phyloP scores from a whole-genome alignment of 2,113 vertebrate genomes.

The Aptenodytes patagonicus region DNA sequence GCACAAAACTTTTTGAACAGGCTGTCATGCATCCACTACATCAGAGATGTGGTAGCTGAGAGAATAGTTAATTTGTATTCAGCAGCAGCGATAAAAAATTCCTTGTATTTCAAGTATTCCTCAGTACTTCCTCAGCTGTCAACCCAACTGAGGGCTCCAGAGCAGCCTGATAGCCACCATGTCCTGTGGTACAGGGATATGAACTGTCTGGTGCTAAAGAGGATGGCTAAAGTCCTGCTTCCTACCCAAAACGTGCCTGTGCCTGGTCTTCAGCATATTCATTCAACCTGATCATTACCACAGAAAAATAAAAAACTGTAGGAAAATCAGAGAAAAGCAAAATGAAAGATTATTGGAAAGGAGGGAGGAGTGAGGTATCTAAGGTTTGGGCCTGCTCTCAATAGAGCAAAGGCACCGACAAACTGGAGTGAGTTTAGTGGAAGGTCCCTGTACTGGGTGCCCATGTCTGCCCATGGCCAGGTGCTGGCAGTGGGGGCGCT shows the following conservation, averaged over 20 bases:
- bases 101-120: neutral
- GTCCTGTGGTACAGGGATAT: neutral
- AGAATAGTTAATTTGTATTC: neutral
- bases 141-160: neutral
- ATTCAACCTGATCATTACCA: neutral
- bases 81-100: neutral
- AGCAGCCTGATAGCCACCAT: neutral
- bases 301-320: neutral
- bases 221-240: neutral
- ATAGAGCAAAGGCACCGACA: neutral
- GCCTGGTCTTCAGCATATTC: neutral
- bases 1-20: neutral
- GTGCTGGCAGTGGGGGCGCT: neutral
- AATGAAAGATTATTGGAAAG: neutral
- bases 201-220: neutral
- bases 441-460: neutral
- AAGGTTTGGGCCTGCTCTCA: neutral
- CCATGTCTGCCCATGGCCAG: accelerated
- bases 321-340: neutral
- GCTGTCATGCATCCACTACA: neutral
- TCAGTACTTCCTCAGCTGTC: neutral
- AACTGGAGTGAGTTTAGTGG: neutral
- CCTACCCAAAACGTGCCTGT: neutral
- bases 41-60: neutral
- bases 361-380: neutral